phyloP scores from a whole-genome alignment of 2,113 vertebrate genomes.

The Picathartes gymnocephalus region DNA sequence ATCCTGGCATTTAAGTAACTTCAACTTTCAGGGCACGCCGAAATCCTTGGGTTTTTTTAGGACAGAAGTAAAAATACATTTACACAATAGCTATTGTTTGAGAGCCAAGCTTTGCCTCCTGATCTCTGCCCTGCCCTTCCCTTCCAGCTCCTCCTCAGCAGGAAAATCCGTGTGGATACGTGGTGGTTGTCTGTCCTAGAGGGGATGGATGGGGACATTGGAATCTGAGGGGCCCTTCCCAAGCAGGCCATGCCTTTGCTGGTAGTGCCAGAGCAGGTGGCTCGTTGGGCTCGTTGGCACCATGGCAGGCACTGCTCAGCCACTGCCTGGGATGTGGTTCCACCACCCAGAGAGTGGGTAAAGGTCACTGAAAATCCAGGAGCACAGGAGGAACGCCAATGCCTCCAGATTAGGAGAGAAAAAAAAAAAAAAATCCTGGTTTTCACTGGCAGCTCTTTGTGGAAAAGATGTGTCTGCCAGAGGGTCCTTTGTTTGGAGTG shows the following conservation, averaged over 20 bases:
- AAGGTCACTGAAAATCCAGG: not conserved
- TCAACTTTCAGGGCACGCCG: not conserved
- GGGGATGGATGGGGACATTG: not conserved
- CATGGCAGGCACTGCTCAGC: not conserved
- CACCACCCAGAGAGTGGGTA: not conserved
- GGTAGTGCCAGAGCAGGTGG: not conserved
- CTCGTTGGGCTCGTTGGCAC: accelerated
- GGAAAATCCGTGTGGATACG: not conserved
- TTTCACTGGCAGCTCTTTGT: not conserved
- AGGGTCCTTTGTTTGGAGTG: not conserved
- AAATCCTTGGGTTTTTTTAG: not conserved
- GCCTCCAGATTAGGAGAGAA: not conserved
- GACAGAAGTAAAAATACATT: not conserved
- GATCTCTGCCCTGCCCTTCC: not conserved
- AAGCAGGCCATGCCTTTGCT: not conserved
- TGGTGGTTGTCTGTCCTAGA: not conserved
- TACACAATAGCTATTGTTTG: not conserved
- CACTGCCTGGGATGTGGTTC: not conserved
- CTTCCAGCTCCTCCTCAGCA: not conserved
- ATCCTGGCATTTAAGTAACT: not conserved
- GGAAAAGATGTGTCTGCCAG: not conserved
- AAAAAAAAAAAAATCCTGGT: not conserved
- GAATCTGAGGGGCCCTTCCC: not conserved
- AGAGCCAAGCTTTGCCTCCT: not conserved
- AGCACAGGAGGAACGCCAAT: not conserved